Percentiles rank a stretch among this genome's conserved stretches.
Conservation (phyloP, 2,113 vertebrate genomes). For the Trogon surrucura region DNA sequence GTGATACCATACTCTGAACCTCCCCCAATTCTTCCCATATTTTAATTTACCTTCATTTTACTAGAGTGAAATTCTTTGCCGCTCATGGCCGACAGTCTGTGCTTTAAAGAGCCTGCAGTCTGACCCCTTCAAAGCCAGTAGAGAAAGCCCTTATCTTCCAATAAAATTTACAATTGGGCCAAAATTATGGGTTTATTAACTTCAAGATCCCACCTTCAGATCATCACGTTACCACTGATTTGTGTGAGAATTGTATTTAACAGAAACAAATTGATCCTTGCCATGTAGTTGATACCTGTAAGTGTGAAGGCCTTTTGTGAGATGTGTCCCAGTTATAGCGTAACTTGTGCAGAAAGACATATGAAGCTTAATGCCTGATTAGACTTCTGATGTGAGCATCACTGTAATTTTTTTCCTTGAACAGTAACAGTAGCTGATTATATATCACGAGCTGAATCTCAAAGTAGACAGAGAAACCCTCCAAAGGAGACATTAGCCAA, state of each 20-base stretch:
- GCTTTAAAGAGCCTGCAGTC: neutral
- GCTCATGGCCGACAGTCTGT: neutral
- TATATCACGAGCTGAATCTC: slow-evolving; percentile 98
- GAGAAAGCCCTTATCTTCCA: neutral
- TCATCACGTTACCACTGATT: neutral
- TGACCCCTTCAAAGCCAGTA: neutral
- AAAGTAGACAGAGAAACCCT: slow-evolving; percentile 91
- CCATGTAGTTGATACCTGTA: neutral
- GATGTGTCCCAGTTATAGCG: neutral
- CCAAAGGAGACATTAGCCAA: slow-evolving; percentile 89
- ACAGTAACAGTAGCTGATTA: slow-evolving; percentile 98
- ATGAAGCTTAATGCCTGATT: neutral
- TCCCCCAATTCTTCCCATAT: neutral
- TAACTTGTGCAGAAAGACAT: slow-evolving; percentile 9
- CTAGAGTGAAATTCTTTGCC: neutral
- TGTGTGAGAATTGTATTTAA: neutral
- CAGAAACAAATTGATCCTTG: neutral
- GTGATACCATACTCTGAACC: neutral
- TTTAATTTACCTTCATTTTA: neutral
- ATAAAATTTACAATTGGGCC: neutral
- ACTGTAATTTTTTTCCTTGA: slow-evolving; percentile 74
- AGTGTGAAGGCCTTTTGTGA: slow-evolving; percentile 49
- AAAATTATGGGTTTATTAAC: neutral
- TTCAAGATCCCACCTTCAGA: neutral
- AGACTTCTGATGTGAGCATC: slow-evolving; percentile 26